Evolutionary conservation across 2,113 vertebrate species (phyloP), one percentile per base, ranked within the genome.

Genomic region (Sinocyclocheilus rhinocerous): DNA sequence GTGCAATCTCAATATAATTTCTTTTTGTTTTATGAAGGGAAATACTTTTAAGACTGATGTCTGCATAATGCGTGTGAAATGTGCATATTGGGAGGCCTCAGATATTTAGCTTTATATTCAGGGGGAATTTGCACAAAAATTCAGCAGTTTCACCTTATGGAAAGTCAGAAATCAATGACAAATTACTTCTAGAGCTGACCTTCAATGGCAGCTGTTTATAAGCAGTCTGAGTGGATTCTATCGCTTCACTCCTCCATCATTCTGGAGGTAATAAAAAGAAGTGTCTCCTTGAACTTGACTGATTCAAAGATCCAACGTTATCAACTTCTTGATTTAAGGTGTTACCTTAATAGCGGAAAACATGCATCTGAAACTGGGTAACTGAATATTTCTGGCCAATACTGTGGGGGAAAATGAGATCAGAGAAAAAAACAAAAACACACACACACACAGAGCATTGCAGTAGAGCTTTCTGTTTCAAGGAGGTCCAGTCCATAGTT

Each of bases 101-200:
- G 10, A 45, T 45, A 24, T 72, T 72, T 45, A 6, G 20, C 4
- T 15, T 36, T 36, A 8, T 59, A 78, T 78, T 78, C 15, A 39
- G 12, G 18, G 16, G 7, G 29, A 0, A 59, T 79, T 7, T 79
- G 52, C 15, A 59, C 26, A n/a, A 63, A 26, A 42, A 20, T 42
- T 80, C 20, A 63, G 12, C 57, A 36, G 20, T 4, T 81, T 36
- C 36, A 63, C 2, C 45, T 55, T 20, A 57, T 36, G 76, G 57
- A 29, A 80, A 63, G 78, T 26, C 45, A 36, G 33, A 69, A 69
- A 69, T 82, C 24, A 3, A 69, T 81, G 61, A 29, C n/a, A 81
- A 50, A 50, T 67, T 4, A 45, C 36, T 45, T 80, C 24, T n/a
- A 33, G 59, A 16, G 42, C 57, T 33, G 42, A 69, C 24, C 61